Evolutionary conservation across 2,113 vertebrate genomes (phyloP), one percentile per base, ranked within the genome.

Genomic region (Trachemys scripta): DNA sequence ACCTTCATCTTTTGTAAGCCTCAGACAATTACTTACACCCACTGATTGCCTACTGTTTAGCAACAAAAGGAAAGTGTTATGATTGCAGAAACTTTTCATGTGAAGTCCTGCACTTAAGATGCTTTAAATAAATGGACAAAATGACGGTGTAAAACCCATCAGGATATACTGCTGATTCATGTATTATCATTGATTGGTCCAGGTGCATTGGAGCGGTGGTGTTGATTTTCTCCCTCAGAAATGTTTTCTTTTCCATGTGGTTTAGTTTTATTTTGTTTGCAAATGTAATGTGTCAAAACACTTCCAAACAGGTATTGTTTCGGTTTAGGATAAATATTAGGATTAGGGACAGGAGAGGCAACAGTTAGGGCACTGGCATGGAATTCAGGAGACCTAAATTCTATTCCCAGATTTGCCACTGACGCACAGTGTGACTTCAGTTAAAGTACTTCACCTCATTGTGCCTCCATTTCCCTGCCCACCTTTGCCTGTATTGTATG

Each of bases 41-140:
- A 85, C 20, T 94, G 89, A 97, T 95, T 97, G 87, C 56, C 83
- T 97, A 94, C 59, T 96, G 69, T 96, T 97, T 97, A 96, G 90
- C 42, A 95, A 95, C 80, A 97, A 94, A 96, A 76, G 78, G 27
- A 51, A 96, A 95, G 25, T 81, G 22, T 85, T 91, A 57, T 79
- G 81, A 96, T 88, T 94, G 62, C 31, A 78, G 76, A 27, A 65
- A 38, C 62, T 90, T 90, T 97, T 82, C 75, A 80, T 0, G 0
- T 19, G 4, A 95, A 78, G 25, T 91, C 59, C 69, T 82, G 69
- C 27, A 93, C 50, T 76, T 90, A 85, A 95, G 47, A 57, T 80
- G 42, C 47, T 84, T 96, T 82, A 88, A 89, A 88, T 88, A 90
- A 87, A 20, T 82, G 90, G 35, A 78, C 8, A 91, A 92, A 93